phyloP scores from a whole-genome alignment of 30 jellyfish, hydroid and myxozoan genomes.

The Hydra vulgaris region DNA sequence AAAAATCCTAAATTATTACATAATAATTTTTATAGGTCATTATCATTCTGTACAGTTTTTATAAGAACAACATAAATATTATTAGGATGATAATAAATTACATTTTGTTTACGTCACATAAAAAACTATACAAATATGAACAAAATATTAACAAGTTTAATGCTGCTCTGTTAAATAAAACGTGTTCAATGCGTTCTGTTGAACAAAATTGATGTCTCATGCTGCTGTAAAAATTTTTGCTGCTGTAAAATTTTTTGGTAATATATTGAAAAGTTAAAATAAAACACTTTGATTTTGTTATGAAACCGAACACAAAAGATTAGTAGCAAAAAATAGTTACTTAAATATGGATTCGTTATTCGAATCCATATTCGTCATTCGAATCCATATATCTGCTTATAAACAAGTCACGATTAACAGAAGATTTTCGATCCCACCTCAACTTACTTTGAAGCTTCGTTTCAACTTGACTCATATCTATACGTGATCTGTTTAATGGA shows the following conservation, averaged over 20 bases:
- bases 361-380: background rate
- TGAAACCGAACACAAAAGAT: background rate
- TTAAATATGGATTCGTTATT: background rate
- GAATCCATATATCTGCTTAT: slow-evolving; percentile 31
- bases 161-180: background rate
- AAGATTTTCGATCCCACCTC: background rate
- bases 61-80: too few relatives aligned
- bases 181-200: too few relatives aligned
- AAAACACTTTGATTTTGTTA: background rate
- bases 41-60: too few relatives aligned
- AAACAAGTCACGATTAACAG: slow-evolving; percentile 22
- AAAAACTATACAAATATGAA: too few relatives aligned
- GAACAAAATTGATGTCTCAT: too few relatives aligned
- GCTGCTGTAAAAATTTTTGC: too few relatives aligned
- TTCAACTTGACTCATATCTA: slow-evolving; percentile 7
- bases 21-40: too few relatives aligned
- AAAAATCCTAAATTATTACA: too few relatives aligned
- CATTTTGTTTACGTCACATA: background rate
- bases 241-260: too few relatives aligned
- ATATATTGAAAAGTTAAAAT: background rate
- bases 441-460: slow-evolving; percentile 10
- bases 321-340: background rate
- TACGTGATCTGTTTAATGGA: slow-evolving; percentile 25
- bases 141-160: background rate
- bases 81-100: too few relatives aligned